phyloP scores from a whole-genome alignment of 1,140 invertebrate species.

The Zaprionus lachaisei region DNA sequence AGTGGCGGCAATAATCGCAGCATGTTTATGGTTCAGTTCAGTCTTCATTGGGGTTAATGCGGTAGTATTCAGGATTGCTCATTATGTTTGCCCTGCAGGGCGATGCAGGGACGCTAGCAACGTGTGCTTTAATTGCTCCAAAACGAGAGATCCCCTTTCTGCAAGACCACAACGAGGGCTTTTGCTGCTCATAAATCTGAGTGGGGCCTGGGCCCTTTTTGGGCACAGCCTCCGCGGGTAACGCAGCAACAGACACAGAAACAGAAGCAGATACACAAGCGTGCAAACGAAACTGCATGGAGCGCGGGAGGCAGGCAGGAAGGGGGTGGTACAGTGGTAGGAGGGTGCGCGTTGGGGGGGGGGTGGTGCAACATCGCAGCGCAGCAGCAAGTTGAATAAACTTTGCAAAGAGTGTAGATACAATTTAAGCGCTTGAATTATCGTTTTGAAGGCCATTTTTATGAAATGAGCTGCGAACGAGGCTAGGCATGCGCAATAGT shows the following conservation, averaged over 20 bases:
- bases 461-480: conserved; percentile 73
- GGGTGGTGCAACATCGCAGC: neutral
- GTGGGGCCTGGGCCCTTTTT: conserved; percentile 4
- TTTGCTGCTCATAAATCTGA: conserved; percentile 28
- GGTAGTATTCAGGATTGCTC: too few relatives aligned
- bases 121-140: conserved; percentile 20
- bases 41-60: neutral
- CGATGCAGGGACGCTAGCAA: neutral
- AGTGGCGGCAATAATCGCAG: conserved; percentile 22
- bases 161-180: neutral
- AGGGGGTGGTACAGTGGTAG: neutral
- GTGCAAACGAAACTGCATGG: conserved; percentile 13
- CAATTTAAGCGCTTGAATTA: conserved; percentile 81
- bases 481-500: conserved; percentile 78
- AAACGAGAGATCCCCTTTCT: conserved; percentile 8
- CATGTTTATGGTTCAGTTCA: neutral
- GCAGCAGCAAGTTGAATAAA: conserved; percentile 75
- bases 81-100: neutral
- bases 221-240: neutral
- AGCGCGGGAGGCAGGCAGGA: neutral
- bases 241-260: neutral
- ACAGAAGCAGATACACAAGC: neutral
- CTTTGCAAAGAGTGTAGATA: conserved; percentile 77
- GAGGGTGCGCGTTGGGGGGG: too few relatives aligned
- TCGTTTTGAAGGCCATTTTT: conserved; percentile 82